Percentiles rank a stretch among this genome's conserved stretches.
phyloP scores from a whole-genome alignment of 2,888 invertebrate species.

The Drosophila sordidula region DNA sequence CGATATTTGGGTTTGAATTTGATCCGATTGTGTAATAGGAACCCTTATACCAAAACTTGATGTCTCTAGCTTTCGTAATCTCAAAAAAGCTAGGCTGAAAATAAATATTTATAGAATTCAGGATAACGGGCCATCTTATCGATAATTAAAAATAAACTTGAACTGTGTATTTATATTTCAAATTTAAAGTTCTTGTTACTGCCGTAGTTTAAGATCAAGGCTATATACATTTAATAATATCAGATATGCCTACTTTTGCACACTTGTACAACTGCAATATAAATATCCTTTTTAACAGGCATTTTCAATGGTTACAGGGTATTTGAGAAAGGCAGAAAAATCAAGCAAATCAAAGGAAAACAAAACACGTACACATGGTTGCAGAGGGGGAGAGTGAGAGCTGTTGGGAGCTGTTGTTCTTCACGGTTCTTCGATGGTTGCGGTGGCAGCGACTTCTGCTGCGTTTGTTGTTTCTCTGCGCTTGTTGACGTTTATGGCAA shows the following conservation, averaged over 20 bases:
- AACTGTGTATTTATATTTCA: no score
- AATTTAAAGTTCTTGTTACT: neutral
- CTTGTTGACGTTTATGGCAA: conserved; percentile 54
- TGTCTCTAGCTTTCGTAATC: no score
- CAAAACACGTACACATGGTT: conserved; percentile 67
- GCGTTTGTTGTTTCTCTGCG: conserved; percentile 26
- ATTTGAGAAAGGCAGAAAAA: neutral
- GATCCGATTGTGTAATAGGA: no score
- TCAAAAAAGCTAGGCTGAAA: no score
- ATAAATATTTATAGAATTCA: no score
- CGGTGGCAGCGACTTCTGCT: conserved; percentile 16
- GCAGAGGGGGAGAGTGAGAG: conserved; percentile 5
- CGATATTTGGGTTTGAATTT: no score
- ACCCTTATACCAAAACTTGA: no score
- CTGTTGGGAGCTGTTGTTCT: conserved; percentile 21
- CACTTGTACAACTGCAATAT: neutral
- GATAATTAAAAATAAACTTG: neutral
- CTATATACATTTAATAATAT: no score
- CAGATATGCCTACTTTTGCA: neutral
- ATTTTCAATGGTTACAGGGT: neutral
- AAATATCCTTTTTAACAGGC: neutral
- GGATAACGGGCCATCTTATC: no score
- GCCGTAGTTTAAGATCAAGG: no score
- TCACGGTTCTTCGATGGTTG: conserved; percentile 42
- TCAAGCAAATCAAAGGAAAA: conserved; percentile 2